These are phyloP conservation scores for Tetrao urogallus DNA, from an alignment of 2,113 vertebrate species.

Conservation along the genomic window DNA sequence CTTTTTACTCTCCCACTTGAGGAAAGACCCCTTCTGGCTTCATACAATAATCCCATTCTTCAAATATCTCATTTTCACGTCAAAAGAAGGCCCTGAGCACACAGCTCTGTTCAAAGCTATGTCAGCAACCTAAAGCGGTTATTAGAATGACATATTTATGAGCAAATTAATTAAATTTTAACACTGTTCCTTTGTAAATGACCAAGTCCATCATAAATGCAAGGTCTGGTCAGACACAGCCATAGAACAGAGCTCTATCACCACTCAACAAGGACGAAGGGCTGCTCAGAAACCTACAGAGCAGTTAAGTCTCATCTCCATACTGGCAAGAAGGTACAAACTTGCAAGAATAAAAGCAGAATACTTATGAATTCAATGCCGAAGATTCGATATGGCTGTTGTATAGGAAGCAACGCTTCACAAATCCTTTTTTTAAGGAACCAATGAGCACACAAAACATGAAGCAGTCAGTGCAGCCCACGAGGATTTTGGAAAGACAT, in stretches of 20 bases:
- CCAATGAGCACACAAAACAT: not conserved
- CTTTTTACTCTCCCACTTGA: conserved; percentile 34
- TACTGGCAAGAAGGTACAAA: not conserved
- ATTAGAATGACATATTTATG: not conserved
- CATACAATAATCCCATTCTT: conserved; percentile 8
- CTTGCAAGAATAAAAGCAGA: not conserved
- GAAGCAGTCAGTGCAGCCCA: not conserved
- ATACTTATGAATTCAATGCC: not conserved
- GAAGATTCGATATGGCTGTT: not conserved
- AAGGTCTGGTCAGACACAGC: not conserved
- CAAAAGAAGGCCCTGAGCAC: not conserved
- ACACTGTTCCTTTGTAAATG: not conserved
- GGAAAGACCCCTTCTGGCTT: conserved; percentile 22
- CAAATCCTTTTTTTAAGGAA: not conserved
- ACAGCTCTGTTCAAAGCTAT: not conserved
- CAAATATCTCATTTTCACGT: conserved; percentile 5
- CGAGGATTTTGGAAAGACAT: not conserved
- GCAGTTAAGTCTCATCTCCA: not conserved
- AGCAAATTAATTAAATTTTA: not conserved
- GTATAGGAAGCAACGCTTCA: not conserved
- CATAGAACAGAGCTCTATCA: not conserved
- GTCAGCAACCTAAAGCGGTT: not conserved
- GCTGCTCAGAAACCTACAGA: not conserved
- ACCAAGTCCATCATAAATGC: not conserved
- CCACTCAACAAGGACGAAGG: not conserved